These are phyloP conservation scores for Anthopleura xanthogrammica DNA, from an alignment of 92 coral and sea anemone species.

Conservation along the genomic window DNA sequence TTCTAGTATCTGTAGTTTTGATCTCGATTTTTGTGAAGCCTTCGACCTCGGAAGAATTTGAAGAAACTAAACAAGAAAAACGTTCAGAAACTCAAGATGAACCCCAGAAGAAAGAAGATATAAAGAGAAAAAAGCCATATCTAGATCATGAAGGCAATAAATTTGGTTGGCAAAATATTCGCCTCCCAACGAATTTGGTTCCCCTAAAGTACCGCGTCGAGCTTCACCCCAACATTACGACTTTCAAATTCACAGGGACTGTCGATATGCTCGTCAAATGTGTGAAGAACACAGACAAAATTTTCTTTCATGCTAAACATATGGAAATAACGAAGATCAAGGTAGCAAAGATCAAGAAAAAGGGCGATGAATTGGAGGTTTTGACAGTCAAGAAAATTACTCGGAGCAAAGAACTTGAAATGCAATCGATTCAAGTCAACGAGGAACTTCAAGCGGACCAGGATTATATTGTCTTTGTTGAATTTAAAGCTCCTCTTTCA, in stretches of 20 bases:
- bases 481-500: constrained; percentile 54
- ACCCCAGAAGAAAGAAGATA: constrained; percentile 10
- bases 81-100: constrained; percentile 50
- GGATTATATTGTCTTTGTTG: constrained; percentile 47
- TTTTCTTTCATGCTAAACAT: constrained; percentile 66
- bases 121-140: constrained; percentile 9
- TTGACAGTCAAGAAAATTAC: constrained; percentile 16
- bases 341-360: constrained; percentile 15
- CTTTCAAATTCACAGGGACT: constrained; percentile 71
- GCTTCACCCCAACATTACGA: constrained; percentile 71
- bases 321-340: constrained; percentile 26
- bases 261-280: constrained; percentile 58
- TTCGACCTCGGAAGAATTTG: constrained; percentile 66
- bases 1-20: constrained; percentile 60
- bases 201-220: constrained; percentile 68
- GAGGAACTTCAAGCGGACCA: constrained; percentile 37
- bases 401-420: constrained; percentile 51
- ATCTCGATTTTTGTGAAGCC: constrained; percentile 75
- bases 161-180: constrained; percentile 48
- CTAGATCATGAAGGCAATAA: constrained; percentile 16
- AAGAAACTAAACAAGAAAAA: constrained; percentile 33
- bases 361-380: not conserved
- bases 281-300: constrained; percentile 46
- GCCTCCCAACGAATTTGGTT: constrained; percentile 62
- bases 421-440: constrained; percentile 48